Base-by-base conservation (phyloP, 2,888 invertebrate species). In the Halocaridina rubra region DNA sequence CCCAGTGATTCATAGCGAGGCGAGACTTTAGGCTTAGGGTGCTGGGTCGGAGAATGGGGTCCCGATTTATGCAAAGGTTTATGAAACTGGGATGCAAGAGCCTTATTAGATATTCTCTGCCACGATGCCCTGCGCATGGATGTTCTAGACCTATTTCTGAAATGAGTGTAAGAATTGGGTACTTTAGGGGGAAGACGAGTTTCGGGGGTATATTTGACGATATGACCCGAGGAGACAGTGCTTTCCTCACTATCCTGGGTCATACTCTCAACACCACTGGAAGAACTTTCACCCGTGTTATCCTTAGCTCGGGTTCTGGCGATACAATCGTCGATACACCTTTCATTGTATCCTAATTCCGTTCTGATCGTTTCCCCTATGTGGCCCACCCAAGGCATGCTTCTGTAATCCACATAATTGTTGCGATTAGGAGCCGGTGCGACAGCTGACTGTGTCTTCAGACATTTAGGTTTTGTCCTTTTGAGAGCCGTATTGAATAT, bases 401-500 rank as follows among this genome's bases (percentile, higher is more conserved):
- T 71, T 16, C 84, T 71, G 64, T 84, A 84, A 53, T 86, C 79
- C 19, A 86, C 79, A 69, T 86, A 86, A 39, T 46, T 79, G 46
- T 86, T 86, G 53, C 24, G 27, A 13, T 53, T 8, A 24, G 53
- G n/a, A 64, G 72, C 16, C 30, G 53, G n/a, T 57, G 72, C 16
- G 16, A 64, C 29, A 22, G 19, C 74, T 2, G 24, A 16, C 30
- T 64, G 24, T 27, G 27, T 13, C 10, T 29, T 24, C n/a, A n/a
- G n/a, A n/a, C n/a, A n/a, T 75, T 78, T 75, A 39, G 74, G 67
- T 27, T 86, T 86, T 33, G 81, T 86, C 24, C 79, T 71, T 32
- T 81, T 81, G 30, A 81, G 79, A n/a, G 81, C 79, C 29, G 85
- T 72, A 67, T 81, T 81, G 33, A 85, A 85, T 33, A 85, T 85